Conservation (phyloP, 2,888 invertebrate genomes). For the Nebria salina region DNA sequence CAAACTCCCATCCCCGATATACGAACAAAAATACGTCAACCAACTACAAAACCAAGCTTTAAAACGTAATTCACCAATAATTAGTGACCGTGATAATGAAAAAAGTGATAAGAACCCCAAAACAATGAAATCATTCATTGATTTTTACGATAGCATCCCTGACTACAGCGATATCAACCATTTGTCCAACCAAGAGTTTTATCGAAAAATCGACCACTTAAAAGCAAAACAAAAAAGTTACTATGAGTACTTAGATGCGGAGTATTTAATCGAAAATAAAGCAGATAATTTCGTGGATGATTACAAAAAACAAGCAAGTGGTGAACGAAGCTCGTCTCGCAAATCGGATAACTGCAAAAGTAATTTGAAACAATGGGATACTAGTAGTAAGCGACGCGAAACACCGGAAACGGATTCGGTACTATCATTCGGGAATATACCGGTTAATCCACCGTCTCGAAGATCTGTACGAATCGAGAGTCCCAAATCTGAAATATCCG, state of each 20-base stretch:
- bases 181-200: conserved; percentile 78
- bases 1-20: conserved; percentile 76
- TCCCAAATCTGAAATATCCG: conserved; percentile 52
- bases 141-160: conserved; percentile 82
- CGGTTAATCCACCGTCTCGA: conserved; percentile 58
- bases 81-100: conserved; percentile 32
- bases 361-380: conserved; percentile 39
- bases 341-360: conserved; percentile 29
- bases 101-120: conserved; percentile 51
- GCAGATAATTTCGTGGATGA: conserved; percentile 58
- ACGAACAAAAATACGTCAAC: conserved; percentile 68
- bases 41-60: conserved; percentile 56
- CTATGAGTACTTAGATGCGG: conserved; percentile 57
- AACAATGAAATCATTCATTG: conserved; percentile 67
- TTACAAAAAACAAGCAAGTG: conserved; percentile 57
- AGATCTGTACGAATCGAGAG: conserved; percentile 62
- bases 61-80: conserved; percentile 54
- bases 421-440: conserved; percentile 56
- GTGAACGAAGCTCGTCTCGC: conserved; percentile 44
- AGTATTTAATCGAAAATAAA: conserved; percentile 55
- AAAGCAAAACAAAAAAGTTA: conserved; percentile 70
- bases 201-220: conserved; percentile 73
- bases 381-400: conserved; percentile 20
- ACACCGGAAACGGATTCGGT: conserved; percentile 51
- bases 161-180: conserved; percentile 82